Evolutionary conservation across 2,888 invertebrate genomes (phyloP).

Genomic region (Cosmia pyralina): DNA sequence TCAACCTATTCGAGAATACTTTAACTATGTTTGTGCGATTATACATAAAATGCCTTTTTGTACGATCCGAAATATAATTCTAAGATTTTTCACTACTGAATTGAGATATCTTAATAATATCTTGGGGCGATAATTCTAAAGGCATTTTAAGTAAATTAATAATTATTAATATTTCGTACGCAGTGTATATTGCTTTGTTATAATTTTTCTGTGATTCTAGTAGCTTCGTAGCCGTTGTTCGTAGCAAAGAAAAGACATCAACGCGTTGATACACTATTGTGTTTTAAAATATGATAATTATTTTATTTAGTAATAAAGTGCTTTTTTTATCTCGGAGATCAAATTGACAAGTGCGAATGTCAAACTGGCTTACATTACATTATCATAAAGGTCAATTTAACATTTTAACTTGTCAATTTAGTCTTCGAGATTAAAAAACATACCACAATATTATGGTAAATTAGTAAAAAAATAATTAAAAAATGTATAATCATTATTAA

Average conservation of each 20-base stretch:
- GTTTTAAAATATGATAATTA: neutral
- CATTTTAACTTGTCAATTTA: too few species aligned
- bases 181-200: neutral
- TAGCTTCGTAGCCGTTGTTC: slow-evolving; percentile 41
- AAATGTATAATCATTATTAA: too few species aligned
- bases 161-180: neutral
- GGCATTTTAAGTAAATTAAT: neutral
- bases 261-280: slow-evolving; percentile 39
- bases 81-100: neutral
- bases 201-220: neutral
- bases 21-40: neutral
- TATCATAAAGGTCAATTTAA: too few species aligned
- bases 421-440: too few species aligned
- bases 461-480: too few species aligned
- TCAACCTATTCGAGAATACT: neutral
- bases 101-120: neutral
- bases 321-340: too few species aligned
- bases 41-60: neutral
- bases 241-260: slow-evolving; percentile 63
- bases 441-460: too few species aligned
- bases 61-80: too few species aligned
- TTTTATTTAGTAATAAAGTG: too few species aligned
- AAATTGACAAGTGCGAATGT: too few species aligned
- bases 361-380: too few species aligned
- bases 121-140: neutral